Percentiles rank a stretch among this genome's conserved stretches.
phyloP scores from a whole-genome alignment of 2,888 invertebrate species.

The Gnatocerus cornutus region DNA sequence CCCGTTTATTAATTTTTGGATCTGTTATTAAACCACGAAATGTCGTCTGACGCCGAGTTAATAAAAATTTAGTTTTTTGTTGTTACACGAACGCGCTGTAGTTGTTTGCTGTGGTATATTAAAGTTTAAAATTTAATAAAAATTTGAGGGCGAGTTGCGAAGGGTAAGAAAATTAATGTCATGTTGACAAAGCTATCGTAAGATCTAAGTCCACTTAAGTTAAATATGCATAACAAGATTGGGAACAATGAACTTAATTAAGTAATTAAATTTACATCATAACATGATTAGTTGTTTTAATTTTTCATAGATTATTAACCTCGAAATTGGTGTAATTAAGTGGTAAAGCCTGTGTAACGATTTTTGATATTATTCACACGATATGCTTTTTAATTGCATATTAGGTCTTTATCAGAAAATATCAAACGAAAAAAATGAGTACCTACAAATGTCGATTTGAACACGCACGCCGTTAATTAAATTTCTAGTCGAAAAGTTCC shows the following conservation, averaged over 20 bases:
- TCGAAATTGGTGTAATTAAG: constrained; percentile 9
- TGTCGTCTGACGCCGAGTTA: too few relatives aligned
- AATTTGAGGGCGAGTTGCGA: too few relatives aligned
- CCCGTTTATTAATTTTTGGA: too few relatives aligned
- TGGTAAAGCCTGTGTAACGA: not conserved
- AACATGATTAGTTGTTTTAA: not conserved
- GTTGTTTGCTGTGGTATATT: too few relatives aligned
- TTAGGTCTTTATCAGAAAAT: constrained; percentile 9
- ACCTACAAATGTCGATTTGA: constrained; percentile 7
- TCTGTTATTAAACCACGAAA: too few relatives aligned
- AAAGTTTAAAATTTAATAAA: too few relatives aligned
- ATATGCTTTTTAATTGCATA: constrained; percentile 10
- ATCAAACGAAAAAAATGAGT: constrained; percentile 4
- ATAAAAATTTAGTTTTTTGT: too few relatives aligned
- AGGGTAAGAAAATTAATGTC: too few relatives aligned
- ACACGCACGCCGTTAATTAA: constrained; percentile 14
- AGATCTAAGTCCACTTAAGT: too few relatives aligned
- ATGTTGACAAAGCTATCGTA: too few relatives aligned
- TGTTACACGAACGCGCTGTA: too few relatives aligned
- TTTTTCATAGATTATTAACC: constrained; percentile 8
- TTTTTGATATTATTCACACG: not conserved
- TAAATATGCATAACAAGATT: not conserved
- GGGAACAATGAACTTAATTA: constrained; percentile 4
- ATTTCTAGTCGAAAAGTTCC: constrained; percentile 20
- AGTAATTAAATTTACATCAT: constrained; percentile 5